A percentile compares a stretch with the other conserved stretches of the same genome.
phyloP scores from a whole-genome alignment of 2,797 vertebrate genomes.

The Neolamprologus multifasciatus region DNA sequence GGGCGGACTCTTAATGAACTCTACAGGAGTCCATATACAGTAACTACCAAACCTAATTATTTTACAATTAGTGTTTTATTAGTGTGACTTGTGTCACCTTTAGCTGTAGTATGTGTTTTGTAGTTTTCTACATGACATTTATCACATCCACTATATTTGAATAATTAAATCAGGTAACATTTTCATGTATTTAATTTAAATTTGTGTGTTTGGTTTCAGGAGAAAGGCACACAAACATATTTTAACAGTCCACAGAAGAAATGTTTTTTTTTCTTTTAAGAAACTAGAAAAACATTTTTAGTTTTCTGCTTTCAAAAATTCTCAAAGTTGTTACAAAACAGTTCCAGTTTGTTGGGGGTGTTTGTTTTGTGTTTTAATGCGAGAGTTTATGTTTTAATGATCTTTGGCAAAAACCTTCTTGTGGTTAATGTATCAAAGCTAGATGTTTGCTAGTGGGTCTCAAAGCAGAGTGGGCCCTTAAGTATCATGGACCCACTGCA shows the following conservation, averaged over 20 bases:
- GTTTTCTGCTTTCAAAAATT: background rate
- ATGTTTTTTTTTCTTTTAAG: background rate
- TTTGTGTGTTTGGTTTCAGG: rapidly evolving
- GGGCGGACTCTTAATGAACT: constrained; percentile 35
- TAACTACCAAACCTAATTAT: constrained; percentile 29
- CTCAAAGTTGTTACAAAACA: rapidly evolving
- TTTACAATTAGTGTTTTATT: constrained; percentile 1
- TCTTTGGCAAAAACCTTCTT: background rate
- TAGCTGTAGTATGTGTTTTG: background rate
- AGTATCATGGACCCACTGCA: background rate
- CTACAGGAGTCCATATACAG: background rate
- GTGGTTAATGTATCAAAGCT: background rate
- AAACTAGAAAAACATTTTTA: background rate
- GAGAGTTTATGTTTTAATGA: background rate
- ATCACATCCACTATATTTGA: background rate
- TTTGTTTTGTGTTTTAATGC: background rate
- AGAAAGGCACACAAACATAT: rapidly evolving
- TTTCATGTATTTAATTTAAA: background rate
- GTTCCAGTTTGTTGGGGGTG: background rate
- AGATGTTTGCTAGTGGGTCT: background rate
- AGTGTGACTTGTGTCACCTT: background rate
- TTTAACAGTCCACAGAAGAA: too few relatives aligned
- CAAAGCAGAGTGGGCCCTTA: background rate
- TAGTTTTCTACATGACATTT: background rate
- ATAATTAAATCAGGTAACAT: background rate